phyloP scores from a whole-genome alignment of 2,113 vertebrate species.

The Ictidomys tridecemlineatus region DNA sequence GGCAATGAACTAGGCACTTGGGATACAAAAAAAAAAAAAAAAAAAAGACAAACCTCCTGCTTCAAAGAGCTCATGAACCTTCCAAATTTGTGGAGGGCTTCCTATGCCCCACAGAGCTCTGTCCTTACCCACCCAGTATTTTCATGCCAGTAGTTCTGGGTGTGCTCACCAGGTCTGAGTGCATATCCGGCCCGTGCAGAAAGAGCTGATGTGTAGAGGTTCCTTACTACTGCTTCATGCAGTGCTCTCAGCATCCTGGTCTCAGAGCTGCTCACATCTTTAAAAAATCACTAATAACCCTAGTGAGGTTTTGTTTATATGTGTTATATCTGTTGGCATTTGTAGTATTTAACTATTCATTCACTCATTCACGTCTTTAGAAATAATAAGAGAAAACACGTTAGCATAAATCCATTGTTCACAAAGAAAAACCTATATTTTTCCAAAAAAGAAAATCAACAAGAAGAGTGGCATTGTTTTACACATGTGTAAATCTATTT shows the following conservation, averaged over 20 bases:
- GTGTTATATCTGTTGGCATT: background rate
- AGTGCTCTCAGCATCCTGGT: background rate
- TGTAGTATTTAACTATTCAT: background rate
- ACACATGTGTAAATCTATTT: background rate
- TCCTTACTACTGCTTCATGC: background rate
- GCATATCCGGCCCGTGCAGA: fast-evolving
- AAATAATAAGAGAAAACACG: background rate
- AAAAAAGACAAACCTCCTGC: background rate
- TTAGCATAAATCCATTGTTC: background rate
- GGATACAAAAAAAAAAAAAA: conserved; percentile 23
- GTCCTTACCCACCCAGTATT: background rate
- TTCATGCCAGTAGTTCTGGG: background rate
- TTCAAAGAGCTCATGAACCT: background rate
- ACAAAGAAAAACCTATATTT: background rate
- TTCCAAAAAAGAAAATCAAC: background rate
- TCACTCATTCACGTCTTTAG: background rate
- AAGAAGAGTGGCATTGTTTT: background rate
- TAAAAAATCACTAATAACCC: background rate
- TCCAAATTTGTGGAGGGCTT: background rate
- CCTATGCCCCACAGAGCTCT: background rate
- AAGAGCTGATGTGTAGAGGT: too few species aligned
- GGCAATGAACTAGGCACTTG: background rate
- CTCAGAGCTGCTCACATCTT: background rate
- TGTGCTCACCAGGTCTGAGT: background rate
- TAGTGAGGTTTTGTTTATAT: background rate